These are phyloP conservation scores for Trilocha varians DNA, from an alignment of 2,888 invertebrate genomes.

Conservation along the genomic window DNA sequence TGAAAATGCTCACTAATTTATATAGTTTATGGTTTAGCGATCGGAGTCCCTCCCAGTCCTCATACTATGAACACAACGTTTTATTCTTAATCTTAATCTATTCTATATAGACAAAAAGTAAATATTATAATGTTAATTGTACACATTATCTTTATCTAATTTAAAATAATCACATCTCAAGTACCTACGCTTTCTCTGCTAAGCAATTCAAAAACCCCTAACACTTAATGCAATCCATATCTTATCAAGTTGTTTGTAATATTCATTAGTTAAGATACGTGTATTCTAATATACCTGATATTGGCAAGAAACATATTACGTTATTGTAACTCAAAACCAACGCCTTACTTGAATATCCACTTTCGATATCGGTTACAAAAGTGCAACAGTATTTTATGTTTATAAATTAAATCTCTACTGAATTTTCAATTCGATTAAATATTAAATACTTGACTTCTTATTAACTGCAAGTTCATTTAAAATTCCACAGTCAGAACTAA, in stretches of 20 bases:
- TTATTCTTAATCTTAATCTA: too few relatives aligned
- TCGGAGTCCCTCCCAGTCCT: too few relatives aligned
- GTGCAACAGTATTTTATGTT: not conserved
- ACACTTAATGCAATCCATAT: not conserved
- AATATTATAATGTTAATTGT: too few relatives aligned
- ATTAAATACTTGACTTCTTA: too few relatives aligned
- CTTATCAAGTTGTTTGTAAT: not conserved
- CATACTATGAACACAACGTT: too few relatives aligned
- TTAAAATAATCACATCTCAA: too few relatives aligned
- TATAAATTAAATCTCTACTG: not conserved
- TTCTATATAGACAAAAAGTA: too few relatives aligned
- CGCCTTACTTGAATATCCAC: not conserved
- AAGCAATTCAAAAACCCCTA: not conserved
- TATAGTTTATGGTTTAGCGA: too few relatives aligned
- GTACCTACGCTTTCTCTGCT: not conserved
- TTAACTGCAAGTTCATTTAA: slow-evolving; percentile 2
- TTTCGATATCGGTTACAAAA: not conserved
- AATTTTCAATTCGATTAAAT: too few relatives aligned
- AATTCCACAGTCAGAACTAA: too few relatives aligned
- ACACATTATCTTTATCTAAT: too few relatives aligned
- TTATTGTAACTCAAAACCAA: not conserved
- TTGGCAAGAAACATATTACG: slow-evolving; percentile 1
- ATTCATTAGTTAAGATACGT: slow-evolving; percentile 3
- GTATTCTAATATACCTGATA: not conserved
- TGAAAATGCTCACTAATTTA: too few relatives aligned